A percentile compares a stretch with the other conserved stretches of the same genome.
Evolutionary conservation across 2,113 vertebrate genomes (phyloP).

Genomic region (Symphodus melops): DNA sequence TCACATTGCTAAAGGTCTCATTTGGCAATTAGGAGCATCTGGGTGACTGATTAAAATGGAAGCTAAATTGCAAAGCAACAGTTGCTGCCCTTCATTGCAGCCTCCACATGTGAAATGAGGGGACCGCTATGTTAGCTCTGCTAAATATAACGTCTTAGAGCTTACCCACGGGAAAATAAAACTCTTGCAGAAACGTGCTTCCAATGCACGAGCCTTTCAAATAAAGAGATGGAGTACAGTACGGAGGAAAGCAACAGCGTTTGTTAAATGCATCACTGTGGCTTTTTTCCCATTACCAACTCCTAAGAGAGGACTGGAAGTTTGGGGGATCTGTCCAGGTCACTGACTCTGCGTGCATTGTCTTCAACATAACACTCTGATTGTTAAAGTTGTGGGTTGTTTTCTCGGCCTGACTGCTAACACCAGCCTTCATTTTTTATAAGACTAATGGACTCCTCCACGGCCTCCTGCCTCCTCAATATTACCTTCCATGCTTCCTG

Average conservation of each 20-base stretch:
- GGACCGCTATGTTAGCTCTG: slow-evolving; percentile 39
- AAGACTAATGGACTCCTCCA: slow-evolving; percentile 82
- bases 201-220: slow-evolving; percentile 39
- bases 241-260: background rate
- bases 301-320: slow-evolving; percentile 54
- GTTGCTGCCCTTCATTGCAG: slow-evolving; percentile 30
- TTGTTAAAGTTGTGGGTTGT: slow-evolving; percentile 60
- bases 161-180: slow-evolving; percentile 35
- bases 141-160: slow-evolving; percentile 56
- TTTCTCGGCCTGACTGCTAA: slow-evolving; percentile 61
- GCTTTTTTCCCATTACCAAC: slow-evolving; percentile 57
- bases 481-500: slow-evolving; percentile 59
- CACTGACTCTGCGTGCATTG: slow-evolving; percentile 71
- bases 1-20: slow-evolving; percentile 68
- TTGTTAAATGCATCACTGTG: slow-evolving; percentile 38
- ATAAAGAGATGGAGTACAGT: slow-evolving; percentile 29
- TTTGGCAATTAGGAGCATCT: slow-evolving; percentile 57
- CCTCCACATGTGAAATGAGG: slow-evolving; percentile 23
- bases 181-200: slow-evolving; percentile 38
- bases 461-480: slow-evolving; percentile 62
- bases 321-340: slow-evolving; percentile 54
- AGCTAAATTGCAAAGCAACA: slow-evolving; percentile 52
- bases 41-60: slow-evolving; percentile 67
- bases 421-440: slow-evolving; percentile 80
- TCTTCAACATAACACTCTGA: slow-evolving; percentile 49